These are phyloP conservation scores for Butastur rufipennis DNA, from an alignment of 2,113 vertebrate species.

Conservation along the genomic window DNA sequence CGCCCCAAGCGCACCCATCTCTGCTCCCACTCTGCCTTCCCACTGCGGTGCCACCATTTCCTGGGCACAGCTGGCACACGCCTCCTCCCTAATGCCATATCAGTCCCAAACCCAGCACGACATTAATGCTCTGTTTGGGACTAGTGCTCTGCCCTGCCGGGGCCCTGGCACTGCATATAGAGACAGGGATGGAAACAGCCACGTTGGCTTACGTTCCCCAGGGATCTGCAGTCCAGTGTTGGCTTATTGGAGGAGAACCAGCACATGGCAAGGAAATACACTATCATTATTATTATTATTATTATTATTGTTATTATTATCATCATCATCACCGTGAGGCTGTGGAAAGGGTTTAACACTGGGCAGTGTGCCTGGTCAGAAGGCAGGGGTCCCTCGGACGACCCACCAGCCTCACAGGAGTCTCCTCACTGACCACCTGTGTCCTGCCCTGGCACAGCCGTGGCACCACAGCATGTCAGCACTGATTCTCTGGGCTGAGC, in stretches of 20 bases:
- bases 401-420: neutral
- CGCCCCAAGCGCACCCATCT: neutral
- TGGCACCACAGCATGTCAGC: neutral
- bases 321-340: accelerated
- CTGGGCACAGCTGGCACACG: neutral
- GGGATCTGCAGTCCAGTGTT: neutral
- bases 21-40: neutral
- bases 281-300: neutral
- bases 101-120: neutral
- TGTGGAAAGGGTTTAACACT: neutral
- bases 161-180: neutral
- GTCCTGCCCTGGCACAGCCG: neutral
- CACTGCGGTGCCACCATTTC: neutral
- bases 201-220: neutral
- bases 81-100: neutral
- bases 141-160: neutral
- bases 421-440: neutral
- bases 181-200: neutral
- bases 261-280: neutral
- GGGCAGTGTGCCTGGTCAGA: accelerated
- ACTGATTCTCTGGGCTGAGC: neutral
- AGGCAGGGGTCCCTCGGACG: neutral
- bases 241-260: neutral
- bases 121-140: neutral
- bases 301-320: neutral